Evolutionary conservation across 1,140 invertebrate genomes (phyloP), one percentile per base, ranked within the genome.

Genomic region (Drosophila lowei): DNA sequence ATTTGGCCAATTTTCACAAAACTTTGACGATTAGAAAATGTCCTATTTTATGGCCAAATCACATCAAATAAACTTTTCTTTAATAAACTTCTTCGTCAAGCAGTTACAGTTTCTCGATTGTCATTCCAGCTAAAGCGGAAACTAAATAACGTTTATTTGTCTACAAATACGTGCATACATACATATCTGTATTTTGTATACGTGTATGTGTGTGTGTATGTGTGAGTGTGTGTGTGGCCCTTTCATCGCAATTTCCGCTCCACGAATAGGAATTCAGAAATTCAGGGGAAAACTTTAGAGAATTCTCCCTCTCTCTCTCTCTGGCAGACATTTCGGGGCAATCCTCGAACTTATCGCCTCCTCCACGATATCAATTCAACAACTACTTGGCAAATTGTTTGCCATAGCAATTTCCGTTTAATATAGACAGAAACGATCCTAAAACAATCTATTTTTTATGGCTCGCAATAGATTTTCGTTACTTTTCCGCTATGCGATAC

Each of bases 341-440:
- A 58, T 71, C 58, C 44, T 57, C 21, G 28, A 53, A 63, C 72
- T 75, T 66, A 38, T 34, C 30, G 30, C 30, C 8, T 34, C 8
- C 30, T 34, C 30, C 30, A 34, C 9, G 58, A 83, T 75, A 76
- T 84, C 34, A 38, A 67, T 67, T 84, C 60, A 76, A 72, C 65
- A 84, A 84, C 72, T 77, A 84, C 67, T 84, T 79, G 80, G 76
- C 72, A 84, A 84, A 77, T 85, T 79, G 80, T 78, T 85, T 72
- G 72, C 74, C 50, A 83, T 83, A 66, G 74, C 73, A 66, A 83
- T 83, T 76, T 79, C 76, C 79, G 67, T 77, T 79, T 61, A 63
- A 76, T 72, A 56, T 54, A 60, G 52, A 79, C 54, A 75, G 38
- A 73, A 74, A 60, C 64, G 70, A 74, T 64, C 66, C 54, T 54